Evolutionary conservation across 37 sponge, comb jelly and placozoan species (phyloP), one percentile per base, ranked within the genome.

Genomic region (Spongilla lacustris): DNA sequence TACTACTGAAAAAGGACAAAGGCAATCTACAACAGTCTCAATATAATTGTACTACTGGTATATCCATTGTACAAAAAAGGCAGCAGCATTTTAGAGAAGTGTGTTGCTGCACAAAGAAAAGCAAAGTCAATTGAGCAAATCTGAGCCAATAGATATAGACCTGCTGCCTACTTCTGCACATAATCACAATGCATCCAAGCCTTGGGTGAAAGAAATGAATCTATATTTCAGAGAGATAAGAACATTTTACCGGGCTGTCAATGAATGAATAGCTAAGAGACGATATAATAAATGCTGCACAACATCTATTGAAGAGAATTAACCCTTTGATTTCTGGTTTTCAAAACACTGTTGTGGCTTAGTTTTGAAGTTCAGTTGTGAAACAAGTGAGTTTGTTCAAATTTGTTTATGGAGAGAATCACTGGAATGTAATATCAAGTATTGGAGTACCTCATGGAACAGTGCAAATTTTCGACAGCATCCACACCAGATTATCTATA

Each of bases 341-440:
- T 2, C 83, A 83, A 50, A 38, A 3, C 75, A 74, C 68, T 46
- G 74, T 49, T 58, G 58, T 58, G 58, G 58, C 58, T 58, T 58
- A 58, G 58, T 58, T 19, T 58, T 58, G 19, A 58, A 58, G 3
- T 58, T 58, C 58, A 58, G 19, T 58, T 58, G 14, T 17, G 58
- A 58, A 58, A 58, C 58, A 32, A 58, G 31, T 14, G 86, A 86
- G 27, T 75, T 86, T 79, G 73, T 86, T 31, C 80, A 86, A 73
- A 50, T 86, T 23, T 50, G n/a, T 86, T 27, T 27, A 79, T 73
- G 86, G 86, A 24, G 23, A 24, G 14, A 46, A 25, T 32, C 80
- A 86, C 80, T 86, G 80, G 86, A 24, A 71, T 23, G 79, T 73
- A 12, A 48, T 86, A 14, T 86, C 86, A 49, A 86, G 72, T 5